Percentiles rank a stretch among this genome's conserved stretches.
phyloP scores from a whole-genome alignment of 2,888 invertebrate genomes.

The Tetragnatha montana region DNA sequence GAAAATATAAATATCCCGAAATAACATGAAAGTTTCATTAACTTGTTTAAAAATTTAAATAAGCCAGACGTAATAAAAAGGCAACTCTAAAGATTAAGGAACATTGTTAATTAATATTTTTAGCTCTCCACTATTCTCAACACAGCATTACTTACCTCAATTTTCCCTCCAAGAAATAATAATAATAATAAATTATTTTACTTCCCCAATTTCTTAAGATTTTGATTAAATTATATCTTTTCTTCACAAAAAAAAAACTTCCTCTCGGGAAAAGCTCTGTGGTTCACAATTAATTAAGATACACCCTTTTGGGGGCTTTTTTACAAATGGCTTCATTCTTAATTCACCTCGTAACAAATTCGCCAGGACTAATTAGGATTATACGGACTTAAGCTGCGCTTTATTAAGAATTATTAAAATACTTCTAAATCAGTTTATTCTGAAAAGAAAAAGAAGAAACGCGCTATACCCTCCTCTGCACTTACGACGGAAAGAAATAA shows the following conservation, averaged over 20 bases:
- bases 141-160: conserved; percentile 8
- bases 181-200: conserved; percentile 3
- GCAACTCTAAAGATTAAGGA: conserved; percentile 3
- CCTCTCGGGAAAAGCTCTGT: conserved; percentile 8
- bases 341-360: conserved; percentile 34
- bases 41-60: not conserved
- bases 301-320: not conserved
- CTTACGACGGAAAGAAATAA: not conserved
- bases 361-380: conserved; percentile 22
- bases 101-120: conserved; percentile 50
- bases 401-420: conserved; percentile 1
- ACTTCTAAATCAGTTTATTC: conserved; percentile 4
- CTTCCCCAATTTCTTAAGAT: conserved; percentile 10
- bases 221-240: conserved; percentile 33
- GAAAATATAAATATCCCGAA: conserved; percentile 10
- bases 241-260: conserved; percentile 9
- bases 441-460: conserved; percentile 4
- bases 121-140: conserved; percentile 21
- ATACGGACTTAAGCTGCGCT: conserved; percentile 2
- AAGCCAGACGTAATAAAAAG: conserved; percentile 14
- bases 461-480: not conserved
- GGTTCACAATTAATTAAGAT: conserved; percentile 43
- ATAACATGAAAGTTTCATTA: not conserved
- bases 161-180: conserved; percentile 2
- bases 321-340: conserved; percentile 33